phyloP scores from a whole-genome alignment of 2,797 vertebrate species.

The Poeciliopsis paucimaculata region DNA sequence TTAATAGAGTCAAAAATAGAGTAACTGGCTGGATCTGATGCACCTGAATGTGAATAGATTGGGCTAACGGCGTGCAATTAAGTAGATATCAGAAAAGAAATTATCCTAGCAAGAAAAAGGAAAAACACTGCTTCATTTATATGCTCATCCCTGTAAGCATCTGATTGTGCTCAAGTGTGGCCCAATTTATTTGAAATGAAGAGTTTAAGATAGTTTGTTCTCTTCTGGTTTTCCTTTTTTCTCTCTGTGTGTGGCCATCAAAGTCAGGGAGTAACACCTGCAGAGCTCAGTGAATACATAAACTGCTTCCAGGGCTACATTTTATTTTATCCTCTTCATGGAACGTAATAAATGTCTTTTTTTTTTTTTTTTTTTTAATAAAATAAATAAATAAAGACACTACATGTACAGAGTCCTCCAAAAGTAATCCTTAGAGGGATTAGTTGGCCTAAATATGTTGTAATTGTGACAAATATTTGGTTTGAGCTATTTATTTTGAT shows the following conservation, averaged over 20 bases:
- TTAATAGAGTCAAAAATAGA: constrained; percentile 22
- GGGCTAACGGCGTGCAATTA: constrained; percentile 23
- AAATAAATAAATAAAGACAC: constrained; percentile 14
- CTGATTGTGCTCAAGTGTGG: constrained; percentile 13
- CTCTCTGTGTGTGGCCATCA: constrained; percentile 19
- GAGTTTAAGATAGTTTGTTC: constrained; percentile 36
- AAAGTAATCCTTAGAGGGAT: not conserved
- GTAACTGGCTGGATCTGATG: constrained; percentile 7
- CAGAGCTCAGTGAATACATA: constrained; percentile 40
- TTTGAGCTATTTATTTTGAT: not conserved
- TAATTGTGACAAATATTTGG: not conserved
- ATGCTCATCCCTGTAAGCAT: constrained; percentile 3
- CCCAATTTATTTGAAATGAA: constrained; percentile 37
- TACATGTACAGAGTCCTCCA: constrained; percentile 20
- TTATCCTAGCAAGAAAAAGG: constrained; percentile 5
- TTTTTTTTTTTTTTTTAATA: not conserved
- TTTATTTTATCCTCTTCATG: constrained; percentile 31
- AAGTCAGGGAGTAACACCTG: constrained; percentile 40
- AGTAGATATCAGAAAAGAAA: constrained; percentile 20
- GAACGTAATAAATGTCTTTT: constrained; percentile 24
- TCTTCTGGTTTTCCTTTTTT: constrained; percentile 42
- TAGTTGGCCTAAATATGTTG: too few species aligned
- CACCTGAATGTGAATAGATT: constrained; percentile 28
- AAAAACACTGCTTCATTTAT: constrained; percentile 12
- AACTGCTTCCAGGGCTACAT: constrained; percentile 35